Percentiles rank a stretch among this genome's conserved stretches.
These are phyloP conservation scores for Megaceryle maxima DNA, from an alignment of 2,113 vertebrate species.

Conservation along the genomic window DNA sequence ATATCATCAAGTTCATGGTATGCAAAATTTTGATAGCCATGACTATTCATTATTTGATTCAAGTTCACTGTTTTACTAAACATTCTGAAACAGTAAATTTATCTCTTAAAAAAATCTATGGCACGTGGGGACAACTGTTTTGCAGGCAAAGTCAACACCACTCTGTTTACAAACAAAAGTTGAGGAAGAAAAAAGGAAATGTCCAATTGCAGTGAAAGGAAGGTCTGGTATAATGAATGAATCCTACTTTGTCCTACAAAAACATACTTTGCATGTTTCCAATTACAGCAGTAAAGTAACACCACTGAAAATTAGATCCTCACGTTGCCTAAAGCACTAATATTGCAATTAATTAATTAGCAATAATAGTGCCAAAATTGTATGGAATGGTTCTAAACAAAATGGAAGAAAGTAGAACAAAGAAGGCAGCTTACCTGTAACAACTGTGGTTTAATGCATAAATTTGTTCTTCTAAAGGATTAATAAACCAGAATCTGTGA, in stretches of 20 bases:
- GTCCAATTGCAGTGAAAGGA: not conserved
- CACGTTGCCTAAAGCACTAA: not conserved
- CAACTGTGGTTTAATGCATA: not conserved
- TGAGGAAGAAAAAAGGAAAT: not conserved
- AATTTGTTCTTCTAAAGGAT: not conserved
- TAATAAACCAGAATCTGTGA: not conserved
- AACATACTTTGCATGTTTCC: not conserved
- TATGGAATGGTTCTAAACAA: not conserved
- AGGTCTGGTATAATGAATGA: not conserved
- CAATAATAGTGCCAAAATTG: not conserved
- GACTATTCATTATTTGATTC: conserved; percentile 5
- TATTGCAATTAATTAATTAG: not conserved
- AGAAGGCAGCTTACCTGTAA: not conserved
- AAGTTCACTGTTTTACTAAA: not conserved
- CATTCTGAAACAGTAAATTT: not conserved
- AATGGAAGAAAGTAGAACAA: not conserved
- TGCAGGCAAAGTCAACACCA: not conserved
- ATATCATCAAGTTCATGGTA: not conserved
- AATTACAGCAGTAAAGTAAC: not conserved
- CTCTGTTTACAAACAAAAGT: not conserved
- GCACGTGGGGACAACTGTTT: not conserved
- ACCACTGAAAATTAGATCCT: not conserved
- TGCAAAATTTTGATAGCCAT: not conserved
- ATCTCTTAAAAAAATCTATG: not conserved
- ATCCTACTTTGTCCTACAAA: not conserved